Conservation (phyloP, 2,888 invertebrate species). For the Deroplatys truncata region DNA sequence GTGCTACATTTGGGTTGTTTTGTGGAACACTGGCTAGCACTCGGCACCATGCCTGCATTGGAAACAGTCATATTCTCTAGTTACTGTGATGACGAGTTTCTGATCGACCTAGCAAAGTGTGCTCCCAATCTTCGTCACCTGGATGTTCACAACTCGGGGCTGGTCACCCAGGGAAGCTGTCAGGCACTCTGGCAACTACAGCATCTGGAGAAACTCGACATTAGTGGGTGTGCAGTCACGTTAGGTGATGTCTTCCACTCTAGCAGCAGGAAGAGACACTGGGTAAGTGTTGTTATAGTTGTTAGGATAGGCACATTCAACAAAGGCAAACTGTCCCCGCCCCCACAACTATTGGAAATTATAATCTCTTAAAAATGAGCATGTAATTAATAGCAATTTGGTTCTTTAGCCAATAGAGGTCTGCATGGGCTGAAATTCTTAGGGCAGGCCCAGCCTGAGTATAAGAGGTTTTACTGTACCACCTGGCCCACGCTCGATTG, state of each 20-base stretch:
- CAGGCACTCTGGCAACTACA: not conserved
- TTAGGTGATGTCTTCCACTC: not conserved
- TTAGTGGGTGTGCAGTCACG: not conserved
- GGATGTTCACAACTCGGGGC: not conserved
- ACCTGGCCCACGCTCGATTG: too few relatives aligned
- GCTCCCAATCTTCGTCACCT: not conserved
- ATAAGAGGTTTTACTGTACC: too few relatives aligned
- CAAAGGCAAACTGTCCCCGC: too few relatives aligned
- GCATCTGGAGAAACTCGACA: not conserved
- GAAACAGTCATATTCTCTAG: not conserved
- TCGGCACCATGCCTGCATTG: not conserved
- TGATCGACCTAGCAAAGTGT: not conserved
- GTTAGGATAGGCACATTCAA: too few relatives aligned
- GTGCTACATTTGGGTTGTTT: not conserved
- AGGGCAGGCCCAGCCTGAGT: too few relatives aligned
- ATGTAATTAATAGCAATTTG: too few relatives aligned
- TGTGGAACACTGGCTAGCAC: not conserved
- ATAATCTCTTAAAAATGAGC: too few relatives aligned
- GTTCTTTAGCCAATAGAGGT: too few relatives aligned
- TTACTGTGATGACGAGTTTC: not conserved
- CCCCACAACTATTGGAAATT: too few relatives aligned
- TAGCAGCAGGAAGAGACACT: not conserved
- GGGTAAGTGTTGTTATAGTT: not conserved
- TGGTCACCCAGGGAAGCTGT: not conserved
- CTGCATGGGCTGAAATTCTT: too few relatives aligned